Percentiles rank a stretch among this genome's conserved stretches.
These are phyloP conservation scores for Eupithecia centaureata DNA, from an alignment of 2,888 invertebrate species.

Conservation along the genomic window DNA sequence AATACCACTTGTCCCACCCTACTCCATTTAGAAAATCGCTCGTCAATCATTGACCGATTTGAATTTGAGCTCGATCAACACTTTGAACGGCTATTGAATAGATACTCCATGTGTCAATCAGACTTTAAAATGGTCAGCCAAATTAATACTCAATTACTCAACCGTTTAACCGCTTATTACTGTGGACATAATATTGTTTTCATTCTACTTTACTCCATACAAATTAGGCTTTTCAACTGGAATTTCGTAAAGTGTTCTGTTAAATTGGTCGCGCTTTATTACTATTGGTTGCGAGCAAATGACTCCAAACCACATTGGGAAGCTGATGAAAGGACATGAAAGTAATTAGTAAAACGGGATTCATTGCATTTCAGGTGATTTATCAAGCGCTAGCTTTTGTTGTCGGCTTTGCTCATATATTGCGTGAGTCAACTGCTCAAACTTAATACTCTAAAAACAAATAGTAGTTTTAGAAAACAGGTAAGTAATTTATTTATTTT, in stretches of 20 bases:
- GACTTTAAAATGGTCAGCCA: slow-evolving; percentile 23
- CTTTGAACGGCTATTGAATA: not conserved
- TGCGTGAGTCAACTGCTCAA: no score
- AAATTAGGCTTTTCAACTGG: slow-evolving; percentile 16
- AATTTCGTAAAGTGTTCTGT: slow-evolving; percentile 15
- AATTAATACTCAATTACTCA: slow-evolving; percentile 30
- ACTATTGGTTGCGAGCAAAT: slow-evolving; percentile 9
- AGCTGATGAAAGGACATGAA: slow-evolving; percentile 5
- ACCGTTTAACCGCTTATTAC: slow-evolving; percentile 29
- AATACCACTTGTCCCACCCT: not conserved
- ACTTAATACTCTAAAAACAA: no score
- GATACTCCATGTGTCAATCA: slow-evolving; percentile 17
- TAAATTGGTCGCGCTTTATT: slow-evolving; percentile 13
- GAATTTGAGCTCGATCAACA: not conserved
- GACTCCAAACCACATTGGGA: slow-evolving; percentile 3
- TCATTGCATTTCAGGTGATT: slow-evolving; percentile 3
- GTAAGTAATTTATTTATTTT: no score
- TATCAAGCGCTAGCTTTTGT: not conserved
- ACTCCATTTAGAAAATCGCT: not conserved
- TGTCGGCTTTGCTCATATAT: not conserved
- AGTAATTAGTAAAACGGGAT: slow-evolving; percentile 3
- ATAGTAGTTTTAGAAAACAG: no score
- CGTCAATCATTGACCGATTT: not conserved
- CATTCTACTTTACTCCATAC: slow-evolving; percentile 20
- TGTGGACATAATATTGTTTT: slow-evolving; percentile 25